Percentiles rank a stretch among this genome's conserved stretches.
Evolutionary conservation across 2,888 invertebrate genomes (phyloP).

Genomic region (Drosophila atripex): DNA sequence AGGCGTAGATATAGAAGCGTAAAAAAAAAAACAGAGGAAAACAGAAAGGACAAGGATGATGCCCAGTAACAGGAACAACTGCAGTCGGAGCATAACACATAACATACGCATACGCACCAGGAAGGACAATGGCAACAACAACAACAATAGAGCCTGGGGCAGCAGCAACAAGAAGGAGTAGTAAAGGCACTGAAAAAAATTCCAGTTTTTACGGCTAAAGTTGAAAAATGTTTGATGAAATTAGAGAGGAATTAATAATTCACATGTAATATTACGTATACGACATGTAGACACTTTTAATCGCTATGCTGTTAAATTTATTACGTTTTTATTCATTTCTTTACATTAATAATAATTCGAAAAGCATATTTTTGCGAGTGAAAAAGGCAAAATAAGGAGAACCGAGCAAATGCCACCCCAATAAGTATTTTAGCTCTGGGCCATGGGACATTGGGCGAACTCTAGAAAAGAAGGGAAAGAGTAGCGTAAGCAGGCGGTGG

Average conservation of each 20-base stretch:
- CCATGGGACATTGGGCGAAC: conserved; percentile 57
- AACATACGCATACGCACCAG: conserved; percentile 46
- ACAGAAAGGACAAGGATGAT: conserved; percentile 41
- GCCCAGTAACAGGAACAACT: conserved; percentile 55
- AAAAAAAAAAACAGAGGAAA: conserved; percentile 34
- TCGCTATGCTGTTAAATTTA: neutral
- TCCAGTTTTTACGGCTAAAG: neutral
- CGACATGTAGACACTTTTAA: neutral
- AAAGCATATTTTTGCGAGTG: conserved; percentile 9
- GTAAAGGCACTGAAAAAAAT: conserved; percentile 17
- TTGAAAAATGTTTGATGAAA: neutral
- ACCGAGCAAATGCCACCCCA: conserved; percentile 70
- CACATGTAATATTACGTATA: neutral
- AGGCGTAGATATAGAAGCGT: conserved; percentile 40
- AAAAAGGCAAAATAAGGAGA: conserved; percentile 33
- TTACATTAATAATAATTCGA: neutral
- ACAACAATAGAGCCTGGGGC: conserved; percentile 23
- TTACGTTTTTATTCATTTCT: neutral
- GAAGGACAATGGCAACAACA: conserved; percentile 44
- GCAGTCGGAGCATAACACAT: conserved; percentile 36
- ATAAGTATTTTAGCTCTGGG: conserved; percentile 72
- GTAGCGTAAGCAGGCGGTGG: conserved; percentile 3
- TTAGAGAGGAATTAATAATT: no score
- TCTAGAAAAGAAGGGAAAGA: conserved; percentile 17
- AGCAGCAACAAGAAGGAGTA: conserved; percentile 35